These are phyloP conservation scores for Aviceda cuculoides DNA, from an alignment of 2,797 vertebrate species.

Conservation along the genomic window DNA sequence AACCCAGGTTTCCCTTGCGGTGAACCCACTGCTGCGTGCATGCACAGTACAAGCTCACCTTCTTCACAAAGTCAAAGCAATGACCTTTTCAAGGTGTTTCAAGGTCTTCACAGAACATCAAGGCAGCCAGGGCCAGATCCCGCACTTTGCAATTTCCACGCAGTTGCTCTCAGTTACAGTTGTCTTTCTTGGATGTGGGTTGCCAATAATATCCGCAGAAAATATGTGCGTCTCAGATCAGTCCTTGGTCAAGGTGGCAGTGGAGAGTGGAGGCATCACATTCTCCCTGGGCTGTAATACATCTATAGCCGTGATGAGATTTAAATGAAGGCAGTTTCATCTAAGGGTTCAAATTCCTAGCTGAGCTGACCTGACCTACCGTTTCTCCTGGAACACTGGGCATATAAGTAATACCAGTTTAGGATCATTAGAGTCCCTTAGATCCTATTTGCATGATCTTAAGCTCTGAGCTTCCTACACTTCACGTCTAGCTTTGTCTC, in stretches of 20 bases:
- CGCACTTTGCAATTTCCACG: rapidly evolving
- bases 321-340: not conserved
- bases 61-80: not conserved
- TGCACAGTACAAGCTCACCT: not conserved
- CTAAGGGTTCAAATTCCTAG: not conserved
- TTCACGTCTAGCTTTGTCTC: not conserved
- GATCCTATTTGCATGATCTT: not conserved
- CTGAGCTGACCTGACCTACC: not conserved
- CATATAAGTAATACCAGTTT: not conserved
- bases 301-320: not conserved
- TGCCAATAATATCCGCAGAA: not conserved
- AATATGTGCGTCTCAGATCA: not conserved
- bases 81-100: not conserved
- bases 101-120: not conserved
- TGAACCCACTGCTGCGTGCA: rapidly evolving
- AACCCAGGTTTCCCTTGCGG: not conserved
- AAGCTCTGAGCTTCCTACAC: not conserved
- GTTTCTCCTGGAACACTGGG: not conserved
- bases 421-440: not conserved
- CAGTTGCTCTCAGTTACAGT: not conserved
- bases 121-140: not conserved
- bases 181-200: not conserved
- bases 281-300: not conserved
- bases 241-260: not conserved
- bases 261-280: not conserved